Evolutionary conservation across 2,888 invertebrate species (phyloP).

Genomic region (Zonitis immaculata): DNA sequence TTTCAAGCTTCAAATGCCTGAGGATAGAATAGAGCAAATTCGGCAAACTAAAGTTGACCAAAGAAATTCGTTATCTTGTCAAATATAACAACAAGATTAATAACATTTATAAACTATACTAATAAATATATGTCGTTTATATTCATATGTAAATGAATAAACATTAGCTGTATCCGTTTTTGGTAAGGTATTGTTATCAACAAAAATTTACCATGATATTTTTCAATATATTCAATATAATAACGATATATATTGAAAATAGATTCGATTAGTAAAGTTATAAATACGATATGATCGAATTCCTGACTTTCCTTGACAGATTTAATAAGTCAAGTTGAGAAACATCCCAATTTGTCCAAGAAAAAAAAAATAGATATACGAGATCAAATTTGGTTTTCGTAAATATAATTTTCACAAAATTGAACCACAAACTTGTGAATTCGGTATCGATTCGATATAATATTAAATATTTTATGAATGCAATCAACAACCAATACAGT

Average conservation of each 20-base stretch:
- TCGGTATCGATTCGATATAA: too few species aligned
- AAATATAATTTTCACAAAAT: background rate
- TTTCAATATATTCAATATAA: too few species aligned
- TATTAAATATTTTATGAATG: too few species aligned
- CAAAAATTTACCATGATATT: too few species aligned
- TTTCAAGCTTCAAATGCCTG: slow-evolving; percentile 11
- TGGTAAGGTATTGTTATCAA: too few species aligned
- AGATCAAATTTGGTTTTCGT: background rate
- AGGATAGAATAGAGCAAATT: slow-evolving; percentile 9
- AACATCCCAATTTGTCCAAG: background rate
- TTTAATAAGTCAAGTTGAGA: background rate
- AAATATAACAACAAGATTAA: slow-evolving; percentile 8
- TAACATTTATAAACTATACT: slow-evolving; percentile 9
- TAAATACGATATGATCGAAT: too few species aligned
- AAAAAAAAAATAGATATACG: background rate
- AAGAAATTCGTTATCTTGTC: slow-evolving; percentile 4
- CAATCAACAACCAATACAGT: background rate
- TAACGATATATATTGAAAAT: too few species aligned
- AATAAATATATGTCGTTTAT: too few species aligned
- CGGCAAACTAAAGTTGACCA: slow-evolving; percentile 12
- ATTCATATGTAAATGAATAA: too few species aligned
- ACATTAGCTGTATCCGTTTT: too few species aligned
- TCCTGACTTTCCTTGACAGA: background rate
- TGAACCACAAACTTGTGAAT: background rate
- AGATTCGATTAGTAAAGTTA: too few species aligned